These are phyloP conservation scores for Nerophis lumbriciformis DNA, from an alignment of 2,113 vertebrate species.

Conservation along the genomic window DNA sequence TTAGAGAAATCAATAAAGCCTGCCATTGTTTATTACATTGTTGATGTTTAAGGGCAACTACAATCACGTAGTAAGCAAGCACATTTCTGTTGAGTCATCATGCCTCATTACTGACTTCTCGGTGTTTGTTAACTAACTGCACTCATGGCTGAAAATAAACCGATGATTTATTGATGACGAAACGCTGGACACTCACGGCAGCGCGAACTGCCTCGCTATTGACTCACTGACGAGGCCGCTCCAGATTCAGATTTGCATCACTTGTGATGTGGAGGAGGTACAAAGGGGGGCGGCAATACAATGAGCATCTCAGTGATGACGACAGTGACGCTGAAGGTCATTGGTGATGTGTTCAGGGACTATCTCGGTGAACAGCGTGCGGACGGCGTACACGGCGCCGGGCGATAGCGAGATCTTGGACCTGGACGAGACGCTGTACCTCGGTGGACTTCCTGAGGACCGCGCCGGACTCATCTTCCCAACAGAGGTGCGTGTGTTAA, in stretches of 20 bases:
- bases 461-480: constrained; percentile 93
- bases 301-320: neutral
- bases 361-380: constrained; percentile 93
- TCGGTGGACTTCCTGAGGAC: constrained; percentile 94
- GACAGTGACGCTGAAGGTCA: constrained; percentile 24
- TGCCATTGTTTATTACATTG: constrained; percentile 8
- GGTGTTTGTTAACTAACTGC: constrained; percentile 19
- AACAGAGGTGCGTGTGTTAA: constrained; percentile 74
- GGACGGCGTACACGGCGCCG: constrained; percentile 93
- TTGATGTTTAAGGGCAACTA: constrained; percentile 2
- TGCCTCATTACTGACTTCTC: constrained; percentile 7
- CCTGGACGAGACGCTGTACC: constrained; percentile 91
- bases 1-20: constrained; percentile 14
- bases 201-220: constrained; percentile 10
- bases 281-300: constrained; percentile 2
- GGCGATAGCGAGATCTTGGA: constrained; percentile 98
- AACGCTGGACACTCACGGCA: constrained; percentile 10
- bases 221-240: constrained; percentile 14
- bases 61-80: neutral
- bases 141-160: constrained; percentile 26
- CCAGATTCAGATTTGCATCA: constrained; percentile 14
- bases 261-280: constrained; percentile 23
- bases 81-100: neutral
- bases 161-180: constrained; percentile 35
- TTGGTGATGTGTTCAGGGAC: constrained; percentile 73